Conservation (phyloP, 2,113 vertebrate species). For the Athene cunicularia region DNA sequence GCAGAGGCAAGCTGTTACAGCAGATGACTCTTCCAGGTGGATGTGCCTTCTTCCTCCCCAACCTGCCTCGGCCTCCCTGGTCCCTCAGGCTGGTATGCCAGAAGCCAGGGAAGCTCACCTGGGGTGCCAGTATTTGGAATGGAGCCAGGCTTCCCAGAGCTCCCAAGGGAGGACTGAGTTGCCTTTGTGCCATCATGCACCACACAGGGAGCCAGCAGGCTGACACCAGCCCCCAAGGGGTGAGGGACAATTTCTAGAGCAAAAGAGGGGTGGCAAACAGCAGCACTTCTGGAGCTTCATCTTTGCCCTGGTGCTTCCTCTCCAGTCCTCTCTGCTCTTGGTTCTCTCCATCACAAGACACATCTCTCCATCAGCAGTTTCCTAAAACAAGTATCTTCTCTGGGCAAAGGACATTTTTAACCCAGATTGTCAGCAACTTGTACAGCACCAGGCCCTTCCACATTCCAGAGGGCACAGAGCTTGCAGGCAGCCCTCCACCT, state of each 20-base stretch:
- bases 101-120: not conserved
- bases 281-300: not conserved
- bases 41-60: not conserved
- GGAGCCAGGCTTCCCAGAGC: not conserved
- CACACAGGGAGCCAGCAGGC: not conserved
- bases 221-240: accelerated
- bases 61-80: not conserved
- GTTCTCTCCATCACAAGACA: not conserved
- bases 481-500: not conserved
- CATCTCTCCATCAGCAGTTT: not conserved
- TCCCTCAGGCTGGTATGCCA: not conserved
- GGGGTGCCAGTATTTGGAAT: not conserved
- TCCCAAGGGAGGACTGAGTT: not conserved
- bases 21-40: not conserved
- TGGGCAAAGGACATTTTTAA: accelerated
- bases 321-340: not conserved
- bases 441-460: not conserved
- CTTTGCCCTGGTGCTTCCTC: not conserved
- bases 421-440: not conserved
- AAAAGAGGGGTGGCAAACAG: not conserved
- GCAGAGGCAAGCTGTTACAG: not conserved
- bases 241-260: not conserved
- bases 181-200: accelerated
- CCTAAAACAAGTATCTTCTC: not conserved
- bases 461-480: not conserved